A percentile compares a stretch with the other conserved stretches of the same genome.
These are phyloP conservation scores for Porites evermanni DNA, from an alignment of 92 coral and sea anemone genomes.

Conservation along the genomic window DNA sequence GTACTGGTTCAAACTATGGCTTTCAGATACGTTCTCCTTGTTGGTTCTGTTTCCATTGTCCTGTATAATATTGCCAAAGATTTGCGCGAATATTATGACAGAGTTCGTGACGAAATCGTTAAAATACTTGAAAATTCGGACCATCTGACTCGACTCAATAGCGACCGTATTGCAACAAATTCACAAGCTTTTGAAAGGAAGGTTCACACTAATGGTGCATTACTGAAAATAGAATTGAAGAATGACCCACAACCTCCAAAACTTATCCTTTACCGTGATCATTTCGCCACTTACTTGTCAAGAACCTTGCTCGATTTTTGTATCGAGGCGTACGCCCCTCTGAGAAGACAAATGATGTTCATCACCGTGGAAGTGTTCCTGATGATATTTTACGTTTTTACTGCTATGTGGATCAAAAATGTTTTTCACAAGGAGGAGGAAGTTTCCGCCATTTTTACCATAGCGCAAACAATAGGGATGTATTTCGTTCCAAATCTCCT, in stretches of 20 bases:
- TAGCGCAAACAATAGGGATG: conserved; percentile 37
- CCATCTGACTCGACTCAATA: conserved; percentile 16
- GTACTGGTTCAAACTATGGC: conserved; percentile 51
- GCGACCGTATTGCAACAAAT: background rate
- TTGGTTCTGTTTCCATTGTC: conserved; percentile 34
- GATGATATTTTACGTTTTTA: conserved; percentile 44
- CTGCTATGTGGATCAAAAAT: conserved; percentile 64
- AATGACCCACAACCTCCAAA: conserved; percentile 1
- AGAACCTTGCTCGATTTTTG: conserved; percentile 37
- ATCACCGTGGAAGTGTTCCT: conserved; percentile 43
- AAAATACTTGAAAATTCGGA: conserved; percentile 41
- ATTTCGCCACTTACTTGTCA: conserved; percentile 37
- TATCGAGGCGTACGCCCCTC: conserved; percentile 50
- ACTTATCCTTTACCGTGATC: conserved; percentile 38
- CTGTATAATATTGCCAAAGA: conserved; percentile 34
- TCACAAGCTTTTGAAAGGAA: background rate
- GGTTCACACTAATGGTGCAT: background rate
- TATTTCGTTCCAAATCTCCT: conserved; percentile 56
- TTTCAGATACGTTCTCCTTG: conserved; percentile 41
- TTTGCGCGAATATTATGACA: conserved; percentile 49
- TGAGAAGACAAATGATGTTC: conserved; percentile 48
- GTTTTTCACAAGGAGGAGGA: conserved; percentile 55
- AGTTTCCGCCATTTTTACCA: conserved; percentile 49
- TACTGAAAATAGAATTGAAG: conserved; percentile 3
- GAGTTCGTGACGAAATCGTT: conserved; percentile 54